A percentile compares a stretch with the other conserved stretches of the same genome.
These are phyloP conservation scores for Oikopleura dioica DNA, from an alignment of 23 tunicate species.

Conservation along the genomic window DNA sequence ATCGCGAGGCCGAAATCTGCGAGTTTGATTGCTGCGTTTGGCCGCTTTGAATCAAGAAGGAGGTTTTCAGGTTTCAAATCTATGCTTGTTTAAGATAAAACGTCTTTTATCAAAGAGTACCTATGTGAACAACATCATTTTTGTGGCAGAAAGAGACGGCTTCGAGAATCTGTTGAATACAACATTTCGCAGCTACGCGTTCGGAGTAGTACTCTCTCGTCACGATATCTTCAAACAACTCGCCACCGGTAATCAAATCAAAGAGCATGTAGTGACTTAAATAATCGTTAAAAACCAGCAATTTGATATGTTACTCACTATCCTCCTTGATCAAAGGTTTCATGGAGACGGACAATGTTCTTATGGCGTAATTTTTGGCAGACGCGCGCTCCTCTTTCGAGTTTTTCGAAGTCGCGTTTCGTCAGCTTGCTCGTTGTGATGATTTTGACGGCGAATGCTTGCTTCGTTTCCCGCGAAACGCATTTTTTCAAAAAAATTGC, in stretches of 20 bases:
- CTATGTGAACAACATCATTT: slow-evolving; percentile 25
- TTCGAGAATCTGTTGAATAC: slow-evolving; percentile 27
- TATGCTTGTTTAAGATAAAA: too few relatives aligned
- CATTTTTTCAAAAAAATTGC: too few relatives aligned
- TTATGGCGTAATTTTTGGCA: slow-evolving; percentile 17
- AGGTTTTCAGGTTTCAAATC: slow-evolving; percentile 11
- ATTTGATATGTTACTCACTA: too few relatives aligned
- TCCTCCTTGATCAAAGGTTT: too few relatives aligned
- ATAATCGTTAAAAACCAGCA: too few relatives aligned
- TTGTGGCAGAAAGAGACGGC: slow-evolving; percentile 26
- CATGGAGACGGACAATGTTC: slow-evolving; percentile 22
- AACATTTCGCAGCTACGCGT: slow-evolving; percentile 20
- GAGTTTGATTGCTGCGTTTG: not conserved
- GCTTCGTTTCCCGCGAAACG: not conserved
- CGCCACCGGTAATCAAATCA: slow-evolving; percentile 35
- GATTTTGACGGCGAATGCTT: slow-evolving; percentile 19
- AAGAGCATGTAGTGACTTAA: slow-evolving; percentile 15
- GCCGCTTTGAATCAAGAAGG: not conserved
- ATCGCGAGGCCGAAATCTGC: slow-evolving; percentile 6
- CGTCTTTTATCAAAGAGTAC: too few relatives aligned
- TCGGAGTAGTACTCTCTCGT: slow-evolving; percentile 20
- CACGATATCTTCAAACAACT: slow-evolving; percentile 25
- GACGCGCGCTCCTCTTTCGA: slow-evolving; percentile 16
- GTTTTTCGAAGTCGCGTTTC: not conserved
- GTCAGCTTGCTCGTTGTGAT: slow-evolving; percentile 14